Evolutionary conservation across 2,888 invertebrate genomes (phyloP).

Genomic region (Oxycera nigricornis): DNA sequence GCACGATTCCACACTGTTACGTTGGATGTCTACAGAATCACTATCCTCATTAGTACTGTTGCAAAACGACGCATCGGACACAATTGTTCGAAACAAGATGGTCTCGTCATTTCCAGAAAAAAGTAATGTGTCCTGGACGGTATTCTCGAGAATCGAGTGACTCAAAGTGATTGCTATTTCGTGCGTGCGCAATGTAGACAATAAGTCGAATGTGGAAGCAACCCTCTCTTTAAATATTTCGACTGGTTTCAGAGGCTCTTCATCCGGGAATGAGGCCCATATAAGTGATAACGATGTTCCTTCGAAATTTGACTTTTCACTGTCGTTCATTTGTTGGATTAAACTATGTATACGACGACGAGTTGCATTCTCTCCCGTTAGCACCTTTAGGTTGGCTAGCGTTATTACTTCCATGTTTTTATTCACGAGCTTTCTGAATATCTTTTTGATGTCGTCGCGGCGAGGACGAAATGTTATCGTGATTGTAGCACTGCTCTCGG

Average conservation of each 20-base stretch:
- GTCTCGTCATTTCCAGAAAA: slow-evolving; percentile 59
- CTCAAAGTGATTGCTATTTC: slow-evolving; percentile 59
- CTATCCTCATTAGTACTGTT: slow-evolving; percentile 38
- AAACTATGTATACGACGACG: slow-evolving; percentile 59
- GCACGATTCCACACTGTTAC: slow-evolving; percentile 51
- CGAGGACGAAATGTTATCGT: slow-evolving; percentile 62
- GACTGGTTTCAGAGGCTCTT: slow-evolving; percentile 53
- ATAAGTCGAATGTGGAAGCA: slow-evolving; percentile 54
- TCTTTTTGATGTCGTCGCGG: slow-evolving; percentile 62
- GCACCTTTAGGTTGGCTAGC: slow-evolving; percentile 63
- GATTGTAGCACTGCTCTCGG: slow-evolving; percentile 59
- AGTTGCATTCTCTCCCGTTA: slow-evolving; percentile 65
- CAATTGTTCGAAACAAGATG: slow-evolving; percentile 58
- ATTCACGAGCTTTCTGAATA: slow-evolving; percentile 54
- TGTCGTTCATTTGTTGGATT: slow-evolving; percentile 52
- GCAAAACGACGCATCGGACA: slow-evolving; percentile 46
- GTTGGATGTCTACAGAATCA: slow-evolving; percentile 45
- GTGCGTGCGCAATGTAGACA: slow-evolving; percentile 55
- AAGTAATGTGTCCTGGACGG: slow-evolving; percentile 51
- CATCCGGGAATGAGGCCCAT: slow-evolving; percentile 55
- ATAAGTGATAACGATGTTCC: slow-evolving; percentile 53
- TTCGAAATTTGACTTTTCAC: slow-evolving; percentile 53
- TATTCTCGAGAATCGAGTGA: slow-evolving; percentile 56
- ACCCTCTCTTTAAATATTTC: slow-evolving; percentile 54
- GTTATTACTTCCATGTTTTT: slow-evolving; percentile 59